Percentiles rank a stretch among this genome's conserved stretches.
Evolutionary conservation across 2,888 invertebrate genomes (phyloP).

Genomic region (Hipparchia sbordonii): DNA sequence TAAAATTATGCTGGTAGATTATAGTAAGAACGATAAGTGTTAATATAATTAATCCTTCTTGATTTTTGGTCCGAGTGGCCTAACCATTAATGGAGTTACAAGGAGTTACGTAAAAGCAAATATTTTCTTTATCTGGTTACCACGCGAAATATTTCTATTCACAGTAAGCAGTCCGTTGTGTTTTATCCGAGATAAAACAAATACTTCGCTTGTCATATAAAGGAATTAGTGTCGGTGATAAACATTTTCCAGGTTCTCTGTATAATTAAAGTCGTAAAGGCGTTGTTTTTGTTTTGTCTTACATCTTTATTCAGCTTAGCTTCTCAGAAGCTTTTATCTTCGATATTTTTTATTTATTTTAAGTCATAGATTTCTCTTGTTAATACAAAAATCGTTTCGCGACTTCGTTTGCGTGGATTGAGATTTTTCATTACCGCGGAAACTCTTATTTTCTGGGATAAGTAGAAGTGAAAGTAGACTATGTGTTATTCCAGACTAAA

Average conservation of each 20-base stretch:
- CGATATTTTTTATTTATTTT: not conserved
- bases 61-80: constrained; percentile 16
- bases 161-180: not conserved
- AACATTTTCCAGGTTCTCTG: constrained; percentile 1
- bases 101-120: constrained; percentile 8
- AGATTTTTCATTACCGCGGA: no score
- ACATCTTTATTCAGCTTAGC: not conserved
- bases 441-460: no score
- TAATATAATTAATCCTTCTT: not conserved
- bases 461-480: no score
- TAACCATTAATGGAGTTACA: constrained; percentile 1
- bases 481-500: no score
- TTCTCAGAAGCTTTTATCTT: not conserved
- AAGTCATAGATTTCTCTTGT: not conserved
- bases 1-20: not conserved
- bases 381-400: no score
- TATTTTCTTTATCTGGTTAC: constrained; percentile 11
- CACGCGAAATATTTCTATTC: not conserved
- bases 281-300: not conserved
- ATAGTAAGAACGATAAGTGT: not conserved
- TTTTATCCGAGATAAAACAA: constrained; percentile 16
- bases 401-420: no score
- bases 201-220: constrained; percentile 1
- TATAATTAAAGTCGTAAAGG: constrained; percentile 14
- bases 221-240: not conserved